Conservation (phyloP, 2,888 invertebrate genomes). For the Tenthredo livida region DNA sequence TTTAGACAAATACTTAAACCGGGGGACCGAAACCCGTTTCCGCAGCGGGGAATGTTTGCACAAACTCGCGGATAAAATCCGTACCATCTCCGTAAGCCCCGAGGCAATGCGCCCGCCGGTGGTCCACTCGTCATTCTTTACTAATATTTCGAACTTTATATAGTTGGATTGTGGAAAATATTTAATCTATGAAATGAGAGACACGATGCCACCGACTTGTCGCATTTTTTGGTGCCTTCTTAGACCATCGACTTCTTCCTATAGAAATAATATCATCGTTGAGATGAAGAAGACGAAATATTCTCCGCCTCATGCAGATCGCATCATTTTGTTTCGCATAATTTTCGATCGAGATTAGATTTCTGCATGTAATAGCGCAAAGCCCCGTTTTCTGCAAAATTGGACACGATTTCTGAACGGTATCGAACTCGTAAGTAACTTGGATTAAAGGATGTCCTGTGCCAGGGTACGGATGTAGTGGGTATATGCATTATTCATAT, state of each 20-base stretch:
- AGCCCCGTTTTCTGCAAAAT: neutral
- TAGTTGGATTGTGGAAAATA: neutral
- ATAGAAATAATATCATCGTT: neutral
- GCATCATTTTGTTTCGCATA: neutral
- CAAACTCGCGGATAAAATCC: conserved; percentile 37
- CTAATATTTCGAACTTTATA: conserved; percentile 19
- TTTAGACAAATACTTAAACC: conserved; percentile 52
- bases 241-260: neutral
- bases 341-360: neutral
- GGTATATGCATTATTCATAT: conserved; percentile 34
- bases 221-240: neutral
- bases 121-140: conserved; percentile 12
- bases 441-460: conserved; percentile 37
- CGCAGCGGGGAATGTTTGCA: conserved; percentile 45
- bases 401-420: conserved; percentile 35
- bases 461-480: neutral
- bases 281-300: neutral
- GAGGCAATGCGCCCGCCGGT: neutral
- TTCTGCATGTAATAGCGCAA: neutral
- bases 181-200: neutral
- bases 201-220: neutral
- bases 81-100: conserved; percentile 42
- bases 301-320: neutral
- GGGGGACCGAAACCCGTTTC: conserved; percentile 46
- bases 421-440: neutral